These are phyloP conservation scores for Ernsta delagoae DNA, from an alignment of 2,888 invertebrate genomes.

Conservation along the genomic window DNA sequence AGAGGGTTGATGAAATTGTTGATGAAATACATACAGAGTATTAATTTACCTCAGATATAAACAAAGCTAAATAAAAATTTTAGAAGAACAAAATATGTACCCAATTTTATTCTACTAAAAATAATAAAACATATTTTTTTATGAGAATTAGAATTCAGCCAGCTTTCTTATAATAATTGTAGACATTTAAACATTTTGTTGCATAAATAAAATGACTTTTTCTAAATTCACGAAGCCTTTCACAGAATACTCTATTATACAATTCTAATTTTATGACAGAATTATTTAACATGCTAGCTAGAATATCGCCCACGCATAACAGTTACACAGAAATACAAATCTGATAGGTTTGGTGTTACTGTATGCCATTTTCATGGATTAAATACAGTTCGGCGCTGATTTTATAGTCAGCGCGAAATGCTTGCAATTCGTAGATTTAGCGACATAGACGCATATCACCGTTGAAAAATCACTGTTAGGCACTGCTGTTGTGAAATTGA, in stretches of 20 bases:
- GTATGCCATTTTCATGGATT: constrained; percentile 28
- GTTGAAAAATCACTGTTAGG: constrained; percentile 7
- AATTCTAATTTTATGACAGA: background rate
- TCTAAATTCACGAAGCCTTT: no score
- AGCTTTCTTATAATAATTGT: no score
- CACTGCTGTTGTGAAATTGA: constrained; percentile 12
- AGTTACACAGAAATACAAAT: constrained; percentile 19
- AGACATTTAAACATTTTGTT: no score
- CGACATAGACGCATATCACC: constrained; percentile 1
- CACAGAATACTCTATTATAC: background rate
- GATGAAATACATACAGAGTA: no score
- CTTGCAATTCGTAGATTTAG: constrained; percentile 27
- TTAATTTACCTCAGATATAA: no score
- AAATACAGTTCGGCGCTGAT: constrained; percentile 28
- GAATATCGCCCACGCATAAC: background rate
- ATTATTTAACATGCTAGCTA: background rate
- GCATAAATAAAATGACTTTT: no score
- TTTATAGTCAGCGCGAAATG: constrained; percentile 28
- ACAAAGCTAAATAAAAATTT: no score
- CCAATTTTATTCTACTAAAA: no score
- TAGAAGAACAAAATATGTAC: no score
- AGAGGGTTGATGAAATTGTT: no score
- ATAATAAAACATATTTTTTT: no score
- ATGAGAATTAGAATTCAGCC: no score
- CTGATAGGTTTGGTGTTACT: constrained; percentile 10